Evolutionary conservation across 1,140 invertebrate genomes (phyloP).

Genomic region (Leptinotarsa lineolata): DNA sequence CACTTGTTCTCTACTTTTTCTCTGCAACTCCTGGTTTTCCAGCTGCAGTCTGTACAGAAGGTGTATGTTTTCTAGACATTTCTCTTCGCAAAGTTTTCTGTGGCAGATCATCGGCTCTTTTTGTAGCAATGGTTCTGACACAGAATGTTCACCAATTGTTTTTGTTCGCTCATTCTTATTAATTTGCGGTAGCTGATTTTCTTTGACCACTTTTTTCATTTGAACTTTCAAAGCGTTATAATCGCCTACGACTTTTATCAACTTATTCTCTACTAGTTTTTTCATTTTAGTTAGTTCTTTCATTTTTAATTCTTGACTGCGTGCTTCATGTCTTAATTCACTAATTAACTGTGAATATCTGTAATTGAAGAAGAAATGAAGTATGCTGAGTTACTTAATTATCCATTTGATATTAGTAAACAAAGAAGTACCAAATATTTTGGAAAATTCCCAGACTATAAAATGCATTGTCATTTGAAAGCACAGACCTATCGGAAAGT

Average conservation of each 20-base stretch:
- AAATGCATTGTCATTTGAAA: no score
- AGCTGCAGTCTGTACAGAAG: background rate
- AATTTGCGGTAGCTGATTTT: background rate
- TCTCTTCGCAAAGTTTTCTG: constrained; percentile 11
- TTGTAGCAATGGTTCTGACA: background rate
- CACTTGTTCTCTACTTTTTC: background rate
- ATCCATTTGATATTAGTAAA: constrained; percentile 7
- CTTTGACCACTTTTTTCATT: constrained; percentile 12
- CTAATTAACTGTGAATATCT: constrained; percentile 23
- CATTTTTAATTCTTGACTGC: constrained; percentile 20
- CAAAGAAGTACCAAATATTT: no score
- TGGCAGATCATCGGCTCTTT: background rate
- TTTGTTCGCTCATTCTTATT: constrained; percentile 1
- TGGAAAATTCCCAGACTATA: no score
- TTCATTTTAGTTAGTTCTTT: constrained; percentile 19
- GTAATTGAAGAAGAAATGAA: constrained; percentile 25
- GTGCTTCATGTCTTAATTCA: constrained; percentile 33
- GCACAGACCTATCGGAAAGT: no score
- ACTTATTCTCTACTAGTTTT: constrained; percentile 31
- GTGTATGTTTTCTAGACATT: background rate
- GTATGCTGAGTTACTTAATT: constrained; percentile 17
- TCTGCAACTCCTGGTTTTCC: background rate
- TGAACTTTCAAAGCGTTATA: constrained; percentile 24
- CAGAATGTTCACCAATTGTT: constrained; percentile 2
- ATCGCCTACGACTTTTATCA: constrained; percentile 19